A percentile compares a stretch with the other conserved stretches of the same genome.
Evolutionary conservation across 2,797 vertebrate species (phyloP).

Genomic region (Chiloscyllium punctatum): DNA sequence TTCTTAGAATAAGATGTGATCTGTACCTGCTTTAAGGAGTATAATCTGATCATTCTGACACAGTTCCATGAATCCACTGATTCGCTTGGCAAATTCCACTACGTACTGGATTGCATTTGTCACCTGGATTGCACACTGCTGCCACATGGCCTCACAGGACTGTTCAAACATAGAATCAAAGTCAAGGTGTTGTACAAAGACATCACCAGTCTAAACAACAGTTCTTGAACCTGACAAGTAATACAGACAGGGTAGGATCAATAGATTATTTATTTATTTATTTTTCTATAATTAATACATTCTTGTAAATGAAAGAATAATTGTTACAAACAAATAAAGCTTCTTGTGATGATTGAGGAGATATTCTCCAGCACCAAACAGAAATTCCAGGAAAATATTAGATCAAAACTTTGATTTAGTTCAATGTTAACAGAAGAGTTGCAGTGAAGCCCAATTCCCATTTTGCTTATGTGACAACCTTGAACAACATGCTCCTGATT

Average conservation of each 20-base stretch:
- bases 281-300: background rate
- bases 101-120: conserved; percentile 88
- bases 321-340: background rate
- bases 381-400: background rate
- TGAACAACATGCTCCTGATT: background rate
- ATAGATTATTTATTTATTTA: background rate
- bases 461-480: background rate
- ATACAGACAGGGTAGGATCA: background rate
- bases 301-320: background rate
- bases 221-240: background rate
- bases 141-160: conserved; percentile 83
- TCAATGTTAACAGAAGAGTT: background rate
- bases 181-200: background rate
- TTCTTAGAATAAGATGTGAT: background rate
- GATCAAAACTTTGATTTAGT: background rate
- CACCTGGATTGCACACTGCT: conserved; percentile 77
- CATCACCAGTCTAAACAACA: background rate
- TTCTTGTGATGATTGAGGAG: no score
- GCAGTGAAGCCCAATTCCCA: background rate
- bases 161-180: conserved; percentile 45
- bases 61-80: conserved; percentile 86
- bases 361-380: background rate
- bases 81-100: conserved; percentile 86
- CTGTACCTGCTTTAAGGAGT: conserved; percentile 82
- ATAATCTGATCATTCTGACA: conserved; percentile 92